Conservation (phyloP, 2,888 invertebrate species). For the Vandiemenella viatica region DNA sequence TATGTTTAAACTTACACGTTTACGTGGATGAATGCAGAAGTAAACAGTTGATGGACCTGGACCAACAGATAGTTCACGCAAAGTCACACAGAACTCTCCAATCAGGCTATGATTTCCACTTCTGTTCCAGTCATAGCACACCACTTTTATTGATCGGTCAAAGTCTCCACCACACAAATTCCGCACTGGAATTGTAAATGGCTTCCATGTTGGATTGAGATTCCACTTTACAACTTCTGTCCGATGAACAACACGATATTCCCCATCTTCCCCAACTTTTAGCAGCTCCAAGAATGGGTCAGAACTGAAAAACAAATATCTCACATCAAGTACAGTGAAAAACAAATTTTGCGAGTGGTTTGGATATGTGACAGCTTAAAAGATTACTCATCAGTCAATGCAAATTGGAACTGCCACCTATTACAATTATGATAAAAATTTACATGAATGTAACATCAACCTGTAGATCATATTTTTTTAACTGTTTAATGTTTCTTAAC, state of each 20-base stretch:
- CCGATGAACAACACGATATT: slow-evolving; percentile 33
- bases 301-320: slow-evolving; percentile 14
- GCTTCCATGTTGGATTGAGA: slow-evolving; percentile 36
- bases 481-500: no score
- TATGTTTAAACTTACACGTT: slow-evolving; percentile 20
- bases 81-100: slow-evolving; percentile 30
- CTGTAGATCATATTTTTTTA: no score
- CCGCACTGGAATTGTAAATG: slow-evolving; percentile 30
- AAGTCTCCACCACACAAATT: slow-evolving; percentile 36
- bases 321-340: slow-evolving; percentile 10
- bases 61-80: slow-evolving; percentile 28
- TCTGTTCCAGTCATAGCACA: slow-evolving; percentile 35
- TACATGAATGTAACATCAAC: no score
- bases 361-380: no score
- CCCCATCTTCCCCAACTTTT: slow-evolving; percentile 30
- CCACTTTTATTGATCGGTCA: slow-evolving; percentile 32
- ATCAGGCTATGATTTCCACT: slow-evolving; percentile 33
- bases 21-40: slow-evolving; percentile 24
- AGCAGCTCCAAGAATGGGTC: slow-evolving; percentile 27
- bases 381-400: no score
- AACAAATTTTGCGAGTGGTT: no score
- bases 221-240: slow-evolving; percentile 36
- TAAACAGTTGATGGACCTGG: slow-evolving; percentile 25
- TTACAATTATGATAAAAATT: no score
- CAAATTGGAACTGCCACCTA: no score